Evolutionary conservation across 2,113 vertebrate species (phyloP), one percentile per base, ranked within the genome.

Genomic region (Meles meles): DNA sequence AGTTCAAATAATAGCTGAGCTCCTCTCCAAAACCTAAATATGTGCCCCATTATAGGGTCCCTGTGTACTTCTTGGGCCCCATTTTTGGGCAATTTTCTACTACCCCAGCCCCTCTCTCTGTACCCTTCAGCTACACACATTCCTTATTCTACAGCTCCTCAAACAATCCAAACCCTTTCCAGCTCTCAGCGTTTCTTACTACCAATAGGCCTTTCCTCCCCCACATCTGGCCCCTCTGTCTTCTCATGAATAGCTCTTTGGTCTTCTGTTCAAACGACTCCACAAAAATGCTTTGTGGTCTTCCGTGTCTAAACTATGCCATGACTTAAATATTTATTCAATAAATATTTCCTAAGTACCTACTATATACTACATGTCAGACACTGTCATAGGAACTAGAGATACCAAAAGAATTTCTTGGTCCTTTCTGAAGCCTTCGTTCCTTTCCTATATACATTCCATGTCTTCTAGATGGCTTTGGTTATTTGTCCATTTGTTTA

Each of bases 1-100:
- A 17, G 34, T 61, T 79, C 44, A 49, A 21, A 15, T 52, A 42
- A 65, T 27, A 3, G 10, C 69, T 14, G 29, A 65, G 3, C 0
- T 47, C 21, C 11, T 59, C 44, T 34, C 37, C 9, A 44, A 86
- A 74, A 77, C 15, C 27, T 55, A 31, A 0, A 15, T 7, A 2
- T 6, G 37, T 15, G 5, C 13, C 27, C n/a, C 8, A 25, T 25
- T 25, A 7, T 1, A 10, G 0, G n/a, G 4, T 29, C n/a, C 42
- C 61, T 18, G 3, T 12, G 39, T 27, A 34, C 39, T 37, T 52
- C 18, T 6, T 12, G 18, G 52, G 17, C 79, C 47, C 37, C 57
- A 29, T 55, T 42, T 77, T 23, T 63, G 67, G 37, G 37, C 31
- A 13, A 29, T 31, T 42, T 20, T 12, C 52, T 21, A 27, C 59